Conservation (phyloP, 2,888 invertebrate genomes). For the Xylocampa areola region DNA sequence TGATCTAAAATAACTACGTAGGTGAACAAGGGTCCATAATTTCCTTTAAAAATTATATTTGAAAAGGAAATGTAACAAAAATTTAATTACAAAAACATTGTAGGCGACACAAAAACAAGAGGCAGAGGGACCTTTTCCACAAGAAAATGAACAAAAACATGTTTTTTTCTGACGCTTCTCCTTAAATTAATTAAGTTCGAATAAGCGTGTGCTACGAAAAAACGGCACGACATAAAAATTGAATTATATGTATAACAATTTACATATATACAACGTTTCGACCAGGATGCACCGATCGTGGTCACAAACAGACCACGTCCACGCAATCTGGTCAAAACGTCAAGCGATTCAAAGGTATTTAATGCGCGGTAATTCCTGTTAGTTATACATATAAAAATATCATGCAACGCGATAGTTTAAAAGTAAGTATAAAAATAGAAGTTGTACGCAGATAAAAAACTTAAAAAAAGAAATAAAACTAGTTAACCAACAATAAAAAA, state of each 20-base stretch:
- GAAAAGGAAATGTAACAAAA: not conserved
- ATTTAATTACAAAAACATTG: not conserved
- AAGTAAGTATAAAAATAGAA: slow-evolving; percentile 15
- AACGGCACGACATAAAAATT: slow-evolving; percentile 14
- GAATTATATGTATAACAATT: no score
- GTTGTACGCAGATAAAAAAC: slow-evolving; percentile 18
- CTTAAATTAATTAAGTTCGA: slow-evolving; percentile 24
- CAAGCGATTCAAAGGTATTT: no score
- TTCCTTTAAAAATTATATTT: not conserved
- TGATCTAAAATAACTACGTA: no score
- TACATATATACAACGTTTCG: no score
- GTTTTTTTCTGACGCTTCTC: not conserved
- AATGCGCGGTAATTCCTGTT: no score
- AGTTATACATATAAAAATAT: no score
- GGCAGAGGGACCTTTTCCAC: not conserved
- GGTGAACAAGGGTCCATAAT: no score
- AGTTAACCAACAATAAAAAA: slow-evolving; percentile 50
- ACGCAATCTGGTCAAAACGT: no score
- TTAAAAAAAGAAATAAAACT: slow-evolving; percentile 45
- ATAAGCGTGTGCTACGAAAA: not conserved
- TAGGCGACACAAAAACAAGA: not conserved
- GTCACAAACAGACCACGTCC: no score
- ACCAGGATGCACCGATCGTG: no score
- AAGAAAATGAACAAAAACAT: slow-evolving; percentile 16
- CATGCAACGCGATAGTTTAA: no score